phyloP scores from a whole-genome alignment of 2,888 invertebrate genomes.

The Drosophila greeni region DNA sequence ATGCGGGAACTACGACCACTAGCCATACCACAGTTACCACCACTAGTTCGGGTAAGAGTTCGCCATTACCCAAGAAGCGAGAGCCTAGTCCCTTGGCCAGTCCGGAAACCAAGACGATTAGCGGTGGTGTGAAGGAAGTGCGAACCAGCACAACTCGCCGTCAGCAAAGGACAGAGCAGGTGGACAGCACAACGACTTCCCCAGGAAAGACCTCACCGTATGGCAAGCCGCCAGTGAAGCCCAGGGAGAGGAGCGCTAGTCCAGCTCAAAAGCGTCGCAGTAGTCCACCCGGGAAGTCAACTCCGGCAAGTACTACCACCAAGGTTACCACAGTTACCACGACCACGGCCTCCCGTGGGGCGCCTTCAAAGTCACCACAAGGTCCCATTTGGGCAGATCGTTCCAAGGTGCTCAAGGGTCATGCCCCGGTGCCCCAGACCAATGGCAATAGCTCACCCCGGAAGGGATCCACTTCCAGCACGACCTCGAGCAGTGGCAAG shows the following conservation, averaged over 20 bases:
- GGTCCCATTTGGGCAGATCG: slow-evolving; percentile 75
- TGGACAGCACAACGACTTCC: slow-evolving; percentile 37
- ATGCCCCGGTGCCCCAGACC: slow-evolving; percentile 28
- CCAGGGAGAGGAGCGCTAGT: slow-evolving; percentile 63
- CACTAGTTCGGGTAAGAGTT: slow-evolving; percentile 12
- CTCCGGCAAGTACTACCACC: slow-evolving; percentile 51
- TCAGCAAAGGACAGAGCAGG: slow-evolving; percentile 45
- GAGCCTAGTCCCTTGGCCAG: slow-evolving; percentile 45
- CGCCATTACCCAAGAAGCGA: slow-evolving; percentile 23
- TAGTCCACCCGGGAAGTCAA: slow-evolving; percentile 41
- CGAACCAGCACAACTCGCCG: slow-evolving; percentile 32
- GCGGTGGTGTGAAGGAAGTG: slow-evolving; percentile 33
- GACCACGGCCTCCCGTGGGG: slow-evolving; percentile 55
- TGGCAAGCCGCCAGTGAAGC: slow-evolving; percentile 62
- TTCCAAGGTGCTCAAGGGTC: slow-evolving; percentile 67
- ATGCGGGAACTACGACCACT: slow-evolving; percentile 67
- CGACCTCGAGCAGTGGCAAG: slow-evolving; percentile 44
- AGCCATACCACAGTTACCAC: slow-evolving; percentile 45
- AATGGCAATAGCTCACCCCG: slow-evolving; percentile 38
- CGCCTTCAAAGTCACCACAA: slow-evolving; percentile 43
- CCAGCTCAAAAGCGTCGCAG: slow-evolving; percentile 74
- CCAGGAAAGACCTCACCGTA: slow-evolving; percentile 25
- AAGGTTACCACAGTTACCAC: slow-evolving; percentile 73
- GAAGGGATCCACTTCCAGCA: slow-evolving; percentile 55
- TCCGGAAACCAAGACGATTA: slow-evolving; percentile 43